These are phyloP conservation scores for Belonocnema kinseyi DNA, from an alignment of 1,140 invertebrate genomes.

Conservation along the genomic window DNA sequence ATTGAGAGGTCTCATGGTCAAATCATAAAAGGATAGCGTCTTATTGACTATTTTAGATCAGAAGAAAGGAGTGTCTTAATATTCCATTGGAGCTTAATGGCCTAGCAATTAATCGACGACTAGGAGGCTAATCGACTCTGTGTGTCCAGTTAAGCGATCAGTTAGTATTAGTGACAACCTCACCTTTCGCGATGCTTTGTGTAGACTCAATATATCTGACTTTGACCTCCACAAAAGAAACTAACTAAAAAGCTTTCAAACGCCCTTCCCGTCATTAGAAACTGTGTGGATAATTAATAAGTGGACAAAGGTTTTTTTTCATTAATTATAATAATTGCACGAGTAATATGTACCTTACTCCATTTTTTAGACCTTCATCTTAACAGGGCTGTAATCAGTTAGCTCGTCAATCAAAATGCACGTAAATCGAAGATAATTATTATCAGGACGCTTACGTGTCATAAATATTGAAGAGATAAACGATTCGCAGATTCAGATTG, in stretches of 20 bases:
- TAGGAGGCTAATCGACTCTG: slow-evolving; percentile 49
- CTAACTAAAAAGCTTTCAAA: slow-evolving; percentile 26
- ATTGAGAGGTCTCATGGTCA: too few species aligned
- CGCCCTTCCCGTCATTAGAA: slow-evolving; percentile 23
- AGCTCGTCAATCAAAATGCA: too few species aligned
- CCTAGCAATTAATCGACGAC: slow-evolving; percentile 59
- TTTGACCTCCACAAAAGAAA: slow-evolving; percentile 14
- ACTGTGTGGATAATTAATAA: not conserved
- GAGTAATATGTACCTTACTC: not conserved
- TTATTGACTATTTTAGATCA: not conserved
- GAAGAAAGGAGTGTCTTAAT: slow-evolving; percentile 45
- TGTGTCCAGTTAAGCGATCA: slow-evolving; percentile 46
- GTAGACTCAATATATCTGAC: not conserved
- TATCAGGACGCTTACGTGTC: too few species aligned
- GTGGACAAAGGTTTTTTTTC: slow-evolving; percentile 9
- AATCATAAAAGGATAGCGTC: too few species aligned
- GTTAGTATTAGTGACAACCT: slow-evolving; percentile 43
- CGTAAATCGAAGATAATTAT: too few species aligned
- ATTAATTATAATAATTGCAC: not conserved
- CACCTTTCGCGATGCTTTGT: slow-evolving; percentile 42
- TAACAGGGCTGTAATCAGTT: too few species aligned
- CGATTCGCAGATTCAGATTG: too few species aligned
- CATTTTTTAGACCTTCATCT: too few species aligned
- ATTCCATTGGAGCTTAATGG: slow-evolving; percentile 56
- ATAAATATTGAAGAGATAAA: too few species aligned